A percentile compares a stretch with the other conserved stretches of the same genome.
Conservation (phyloP, 2,888 invertebrate species). For the Thysanoteuthis rhombus region DNA sequence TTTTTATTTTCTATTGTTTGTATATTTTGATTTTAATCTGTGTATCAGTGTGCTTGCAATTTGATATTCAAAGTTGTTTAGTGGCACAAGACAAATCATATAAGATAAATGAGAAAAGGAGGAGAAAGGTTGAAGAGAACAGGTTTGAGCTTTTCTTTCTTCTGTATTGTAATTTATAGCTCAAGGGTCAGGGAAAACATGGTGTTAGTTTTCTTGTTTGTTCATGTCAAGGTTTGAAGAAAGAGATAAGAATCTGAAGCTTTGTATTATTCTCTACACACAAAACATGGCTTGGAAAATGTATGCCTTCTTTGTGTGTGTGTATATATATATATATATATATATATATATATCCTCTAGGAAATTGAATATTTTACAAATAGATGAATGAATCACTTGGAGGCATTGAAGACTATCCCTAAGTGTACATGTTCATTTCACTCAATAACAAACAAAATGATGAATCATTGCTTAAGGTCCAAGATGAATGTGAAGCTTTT, state of each 20-base stretch:
- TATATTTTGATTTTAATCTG: neutral
- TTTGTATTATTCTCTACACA: neutral
- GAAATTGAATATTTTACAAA: conserved; percentile 12
- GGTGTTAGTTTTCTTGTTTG: neutral
- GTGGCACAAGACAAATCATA: neutral
- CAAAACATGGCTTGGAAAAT: neutral
- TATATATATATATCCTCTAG: neutral
- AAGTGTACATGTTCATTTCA: too few species aligned
- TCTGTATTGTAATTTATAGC: neutral
- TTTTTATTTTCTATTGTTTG: neutral
- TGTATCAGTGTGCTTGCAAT: neutral
- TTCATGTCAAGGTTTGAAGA: neutral
- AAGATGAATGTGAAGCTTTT: too few species aligned
- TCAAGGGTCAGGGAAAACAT: neutral
- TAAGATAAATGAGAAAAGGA: neutral
- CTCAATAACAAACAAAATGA: too few species aligned
- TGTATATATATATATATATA: neutral
- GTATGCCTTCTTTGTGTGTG: neutral
- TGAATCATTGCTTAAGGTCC: too few species aligned
- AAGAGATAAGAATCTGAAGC: neutral
- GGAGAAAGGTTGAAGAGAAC: neutral
- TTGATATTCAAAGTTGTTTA: conserved; percentile 12
- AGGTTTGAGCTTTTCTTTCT: neutral
- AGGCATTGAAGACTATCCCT: neutral
- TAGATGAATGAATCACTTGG: neutral